phyloP scores from a whole-genome alignment of 2,797 vertebrate genomes.

The Poecilia picta region DNA sequence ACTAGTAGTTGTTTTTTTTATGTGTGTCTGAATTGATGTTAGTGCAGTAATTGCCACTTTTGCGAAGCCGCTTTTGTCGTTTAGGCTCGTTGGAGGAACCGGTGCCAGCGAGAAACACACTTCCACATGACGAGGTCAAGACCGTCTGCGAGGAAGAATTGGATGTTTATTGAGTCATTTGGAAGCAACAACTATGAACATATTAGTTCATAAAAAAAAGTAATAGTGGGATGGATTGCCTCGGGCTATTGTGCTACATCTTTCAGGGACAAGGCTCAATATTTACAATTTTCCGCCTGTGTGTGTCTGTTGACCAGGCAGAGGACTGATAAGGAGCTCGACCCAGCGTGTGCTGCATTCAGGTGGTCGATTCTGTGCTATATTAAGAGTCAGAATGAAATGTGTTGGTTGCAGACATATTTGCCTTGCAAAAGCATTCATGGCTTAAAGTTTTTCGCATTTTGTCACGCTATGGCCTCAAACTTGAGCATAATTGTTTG shows the following conservation, averaged over 20 bases:
- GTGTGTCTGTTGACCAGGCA: constrained; percentile 27
- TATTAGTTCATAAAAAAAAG: constrained; percentile 77
- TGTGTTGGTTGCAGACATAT: too few relatives aligned
- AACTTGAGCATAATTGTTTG: background rate
- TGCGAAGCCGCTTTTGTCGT: constrained; percentile 68
- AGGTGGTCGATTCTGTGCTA: constrained; percentile 8
- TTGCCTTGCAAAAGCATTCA: background rate
- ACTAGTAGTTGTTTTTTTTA: constrained; percentile 18
- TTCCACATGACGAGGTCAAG: constrained; percentile 70
- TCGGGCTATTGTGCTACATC: constrained; percentile 52
- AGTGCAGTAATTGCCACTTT: constrained; percentile 79
- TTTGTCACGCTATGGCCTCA: background rate
- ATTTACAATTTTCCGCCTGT: constrained; percentile 61
- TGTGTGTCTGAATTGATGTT: constrained; percentile 70
- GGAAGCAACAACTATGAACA: constrained; percentile 67
- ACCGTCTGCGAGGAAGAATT: constrained; percentile 69
- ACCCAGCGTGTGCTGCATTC: constrained; percentile 3
- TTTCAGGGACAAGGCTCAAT: constrained; percentile 67
- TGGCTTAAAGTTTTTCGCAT: background rate
- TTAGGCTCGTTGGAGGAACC: constrained; percentile 48
- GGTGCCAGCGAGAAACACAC: constrained; percentile 38
- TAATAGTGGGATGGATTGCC: constrained; percentile 64
- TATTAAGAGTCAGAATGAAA: constrained; percentile 9
- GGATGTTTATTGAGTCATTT: constrained; percentile 80
- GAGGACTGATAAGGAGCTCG: constrained; percentile 34